Percentiles rank a stretch among this genome's conserved stretches.
phyloP scores from a whole-genome alignment of 2,888 invertebrate species.

The Geophilus truncorum region DNA sequence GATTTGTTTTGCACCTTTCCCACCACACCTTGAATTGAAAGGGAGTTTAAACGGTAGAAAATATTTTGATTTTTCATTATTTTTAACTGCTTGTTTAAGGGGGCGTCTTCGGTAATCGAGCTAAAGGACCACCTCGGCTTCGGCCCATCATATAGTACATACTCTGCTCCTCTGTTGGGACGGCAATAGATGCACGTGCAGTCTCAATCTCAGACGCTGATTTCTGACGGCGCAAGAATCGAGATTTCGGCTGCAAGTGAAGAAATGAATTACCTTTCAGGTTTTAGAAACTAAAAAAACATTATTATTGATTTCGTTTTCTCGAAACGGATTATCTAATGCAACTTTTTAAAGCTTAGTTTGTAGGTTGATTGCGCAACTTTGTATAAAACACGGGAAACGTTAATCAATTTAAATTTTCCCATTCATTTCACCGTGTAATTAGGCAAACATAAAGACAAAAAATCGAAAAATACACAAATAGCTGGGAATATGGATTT shows the following conservation, averaged over 20 bases:
- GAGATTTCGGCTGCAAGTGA: constrained; percentile 64
- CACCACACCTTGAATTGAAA: neutral
- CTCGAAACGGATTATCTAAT: no score
- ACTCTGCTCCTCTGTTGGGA: constrained; percentile 42
- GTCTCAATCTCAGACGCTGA: constrained; percentile 63
- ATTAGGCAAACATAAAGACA: no score
- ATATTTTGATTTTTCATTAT: neutral
- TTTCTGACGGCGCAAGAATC: constrained; percentile 77
- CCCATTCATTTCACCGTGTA: no score
- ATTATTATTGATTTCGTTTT: no score
- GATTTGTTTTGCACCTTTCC: neutral
- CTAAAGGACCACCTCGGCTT: constrained; percentile 23
- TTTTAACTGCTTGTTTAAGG: neutral
- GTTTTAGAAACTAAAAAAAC: no score
- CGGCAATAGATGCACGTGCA: constrained; percentile 41
- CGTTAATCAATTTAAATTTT: no score
- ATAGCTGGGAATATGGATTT: no score
- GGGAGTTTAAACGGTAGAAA: neutral
- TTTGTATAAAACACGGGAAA: no score
- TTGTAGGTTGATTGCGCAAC: no score
- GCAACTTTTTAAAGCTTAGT: no score
- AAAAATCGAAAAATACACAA: neutral
- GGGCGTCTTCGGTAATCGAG: neutral
- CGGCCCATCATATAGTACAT: constrained; percentile 35
- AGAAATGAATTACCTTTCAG: no score